phyloP scores from a whole-genome alignment of 1,140 invertebrate species.

The Micrasema minimum region DNA sequence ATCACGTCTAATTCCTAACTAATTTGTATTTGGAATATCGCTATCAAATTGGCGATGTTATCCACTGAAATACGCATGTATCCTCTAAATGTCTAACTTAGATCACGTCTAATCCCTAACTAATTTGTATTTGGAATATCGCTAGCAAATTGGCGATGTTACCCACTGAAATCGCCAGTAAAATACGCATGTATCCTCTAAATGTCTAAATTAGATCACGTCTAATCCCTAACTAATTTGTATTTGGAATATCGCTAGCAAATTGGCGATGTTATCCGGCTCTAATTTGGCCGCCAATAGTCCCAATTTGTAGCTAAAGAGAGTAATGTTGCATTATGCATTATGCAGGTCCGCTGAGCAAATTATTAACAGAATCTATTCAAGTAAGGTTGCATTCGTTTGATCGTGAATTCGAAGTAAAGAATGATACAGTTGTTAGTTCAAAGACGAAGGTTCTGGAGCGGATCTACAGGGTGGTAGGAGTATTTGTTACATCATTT shows the following conservation, averaged over 20 bases:
- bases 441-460: slow-evolving; percentile 19
- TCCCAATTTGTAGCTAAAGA: slow-evolving; percentile 36
- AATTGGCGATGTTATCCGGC: slow-evolving; percentile 22
- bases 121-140: slow-evolving; percentile 15
- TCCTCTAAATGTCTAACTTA: too few relatives aligned
- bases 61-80: too few relatives aligned
- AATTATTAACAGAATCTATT: slow-evolving; percentile 31
- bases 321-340: slow-evolving; percentile 24
- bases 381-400: slow-evolving; percentile 34
- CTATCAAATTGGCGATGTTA: slow-evolving; percentile 24
- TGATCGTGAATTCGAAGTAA: slow-evolving; percentile 39
- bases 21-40: slow-evolving; percentile 14
- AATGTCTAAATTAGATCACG: too few relatives aligned
- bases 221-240: slow-evolving; percentile 8
- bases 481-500: neutral
- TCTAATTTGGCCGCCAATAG: slow-evolving; percentile 20
- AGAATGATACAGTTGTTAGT: slow-evolving; percentile 35
- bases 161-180: too few relatives aligned
- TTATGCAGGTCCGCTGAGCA: slow-evolving; percentile 18
- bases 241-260: slow-evolving; percentile 9
- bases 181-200: too few relatives aligned
- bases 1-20: neutral
- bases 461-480: slow-evolving; percentile 3
- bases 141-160: slow-evolving; percentile 22
- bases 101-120: slow-evolving; percentile 2